Conservation (phyloP, 2,888 invertebrate species). For the Mythimna albipuncta region DNA sequence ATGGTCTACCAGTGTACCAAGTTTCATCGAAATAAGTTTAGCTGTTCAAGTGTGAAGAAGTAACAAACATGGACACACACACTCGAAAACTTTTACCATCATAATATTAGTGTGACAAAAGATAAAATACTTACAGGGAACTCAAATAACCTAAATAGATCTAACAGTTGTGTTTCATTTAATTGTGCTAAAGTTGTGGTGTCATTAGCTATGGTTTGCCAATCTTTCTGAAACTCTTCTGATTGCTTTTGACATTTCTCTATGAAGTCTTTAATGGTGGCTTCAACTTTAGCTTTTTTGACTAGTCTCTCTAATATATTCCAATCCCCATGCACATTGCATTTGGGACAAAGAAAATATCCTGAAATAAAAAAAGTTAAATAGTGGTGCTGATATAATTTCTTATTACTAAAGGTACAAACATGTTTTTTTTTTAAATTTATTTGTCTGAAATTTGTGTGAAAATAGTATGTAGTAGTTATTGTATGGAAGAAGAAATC, state of each 20-base stretch:
- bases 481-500: no score
- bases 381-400: no score
- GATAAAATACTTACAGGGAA: conserved; percentile 87
- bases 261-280: conserved; percentile 78
- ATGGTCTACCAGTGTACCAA: no score
- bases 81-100: background rate
- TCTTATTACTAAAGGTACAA: no score
- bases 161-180: conserved; percentile 80
- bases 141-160: conserved; percentile 89
- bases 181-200: conserved; percentile 85
- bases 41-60: no score
- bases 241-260: conserved; percentile 77
- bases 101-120: conserved; percentile 45
- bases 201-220: conserved; percentile 83
- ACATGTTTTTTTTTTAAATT: no score
- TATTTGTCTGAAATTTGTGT: no score
- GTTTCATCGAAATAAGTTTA: no score
- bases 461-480: no score
- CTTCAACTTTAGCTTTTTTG: conserved; percentile 81
- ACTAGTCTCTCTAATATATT: conserved; percentile 90
- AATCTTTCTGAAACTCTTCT: conserved; percentile 83
- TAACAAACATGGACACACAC: no score
- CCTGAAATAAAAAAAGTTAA: conserved; percentile 86
- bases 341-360: conserved; percentile 93
- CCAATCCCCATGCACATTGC: conserved; percentile 93